Base-by-base conservation (phyloP, 1,140 invertebrate genomes). In the Drosophila kepulauana region DNA sequence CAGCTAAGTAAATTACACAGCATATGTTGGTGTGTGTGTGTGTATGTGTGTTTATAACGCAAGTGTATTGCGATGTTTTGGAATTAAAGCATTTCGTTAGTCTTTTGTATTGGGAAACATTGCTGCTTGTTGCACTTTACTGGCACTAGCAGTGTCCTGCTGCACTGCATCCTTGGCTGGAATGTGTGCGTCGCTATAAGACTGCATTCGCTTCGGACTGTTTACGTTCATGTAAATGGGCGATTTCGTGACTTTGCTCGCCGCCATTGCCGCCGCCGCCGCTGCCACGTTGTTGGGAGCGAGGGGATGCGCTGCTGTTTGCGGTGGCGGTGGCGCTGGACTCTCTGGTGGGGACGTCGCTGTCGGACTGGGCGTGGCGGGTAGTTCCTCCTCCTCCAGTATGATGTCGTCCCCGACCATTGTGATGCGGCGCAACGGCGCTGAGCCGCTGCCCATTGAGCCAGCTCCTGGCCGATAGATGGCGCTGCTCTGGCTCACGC, bases 351-450 rank as follows among this genome's bases (percentile, higher is more conserved):
- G 67, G 15, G 70, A 51, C 16, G 54, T 46, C 3, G 67, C 62
- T 33, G 71, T 87, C 20, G 78, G 64, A 45, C 63, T 77, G 20
- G 84, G 68, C 28, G 58, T 74, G 58, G 61, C 30, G 33, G 77
- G 73, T 33, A 81, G 54, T 54, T 92, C 91, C 71, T 92, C 91
- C 79, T 92, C 91, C 76, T 92, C 91, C 75, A 92, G 52, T 64
- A 92, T 92, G 10, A 92, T 91, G 62, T 92, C 91, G 82, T 88
- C 89, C 64, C 86, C 91, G 69, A 90, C 86, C 76, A 91, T 80
- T 3, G 91, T 85, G 46, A 92, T 91, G 71, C 85, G 86, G 1
- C 85, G 78, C 35, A 89, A 28, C 20, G 69, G 52, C 33, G 63
- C 48, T 7, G 57, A 59, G 6, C 59, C 66, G 72, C 38, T 75